Evolutionary conservation across 2,797 vertebrate genomes (phyloP).

Genomic region (Eulemur albifrons): DNA sequence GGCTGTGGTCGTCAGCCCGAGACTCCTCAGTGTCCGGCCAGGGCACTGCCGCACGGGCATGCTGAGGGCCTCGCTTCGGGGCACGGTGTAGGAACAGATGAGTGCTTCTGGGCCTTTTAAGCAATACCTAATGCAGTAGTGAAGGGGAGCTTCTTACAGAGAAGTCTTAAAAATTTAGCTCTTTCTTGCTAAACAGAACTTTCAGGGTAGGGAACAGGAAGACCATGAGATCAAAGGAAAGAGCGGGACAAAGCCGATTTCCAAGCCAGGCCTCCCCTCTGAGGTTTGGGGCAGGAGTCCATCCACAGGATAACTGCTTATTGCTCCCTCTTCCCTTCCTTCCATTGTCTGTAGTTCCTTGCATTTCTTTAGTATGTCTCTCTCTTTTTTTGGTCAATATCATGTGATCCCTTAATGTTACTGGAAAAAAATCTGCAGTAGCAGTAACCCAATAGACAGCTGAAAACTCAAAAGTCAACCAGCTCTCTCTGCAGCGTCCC

Average conservation of each 20-base stretch:
- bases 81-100: neutral
- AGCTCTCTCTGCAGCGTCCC: no score
- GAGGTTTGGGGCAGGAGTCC: rapidly evolving
- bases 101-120: neutral
- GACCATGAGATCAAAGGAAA: neutral
- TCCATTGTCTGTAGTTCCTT: neutral
- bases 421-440: neutral
- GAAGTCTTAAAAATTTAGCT: neutral
- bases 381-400: neutral
- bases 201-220: neutral
- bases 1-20: neutral
- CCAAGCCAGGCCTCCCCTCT: neutral
- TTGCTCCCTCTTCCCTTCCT: neutral
- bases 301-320: rapidly evolving
- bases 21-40: neutral
- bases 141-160: neutral
- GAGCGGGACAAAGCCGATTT: neutral
- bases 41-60: neutral
- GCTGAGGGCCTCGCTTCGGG: neutral
- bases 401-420: neutral
- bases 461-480: neutral
- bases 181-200: neutral
- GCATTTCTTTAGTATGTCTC: neutral
- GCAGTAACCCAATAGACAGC: neutral
- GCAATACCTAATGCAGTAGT: no score